A percentile compares a stretch with the other conserved stretches of the same genome.
These are phyloP conservation scores for Ammodytes marinus DNA, from an alignment of 2,113 vertebrate genomes.

Conservation along the genomic window DNA sequence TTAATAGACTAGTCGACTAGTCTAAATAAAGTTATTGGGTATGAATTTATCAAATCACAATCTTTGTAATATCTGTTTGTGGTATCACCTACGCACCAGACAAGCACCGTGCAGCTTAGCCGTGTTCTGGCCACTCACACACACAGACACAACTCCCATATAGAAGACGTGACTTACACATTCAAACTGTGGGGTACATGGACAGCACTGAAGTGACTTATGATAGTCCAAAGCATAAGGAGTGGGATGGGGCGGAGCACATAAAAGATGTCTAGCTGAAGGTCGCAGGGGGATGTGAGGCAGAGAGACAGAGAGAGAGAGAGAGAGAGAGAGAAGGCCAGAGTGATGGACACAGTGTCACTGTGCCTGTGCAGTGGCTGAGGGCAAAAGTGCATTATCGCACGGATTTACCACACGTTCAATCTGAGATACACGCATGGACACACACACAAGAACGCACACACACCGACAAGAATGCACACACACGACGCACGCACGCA, in stretches of 20 bases:
- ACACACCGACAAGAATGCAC: no score
- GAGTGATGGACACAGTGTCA: slow-evolving; percentile 48
- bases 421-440: slow-evolving; percentile 1
- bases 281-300: slow-evolving; percentile 37
- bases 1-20: no score
- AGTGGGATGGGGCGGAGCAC: neutral
- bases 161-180: neutral
- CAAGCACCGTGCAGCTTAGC: neutral
- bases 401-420: slow-evolving; percentile 25
- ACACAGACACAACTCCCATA: neutral
- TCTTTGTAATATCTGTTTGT: neutral
- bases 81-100: neutral
- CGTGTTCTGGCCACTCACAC: neutral
- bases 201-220: neutral
- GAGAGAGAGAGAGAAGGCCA: slow-evolving; percentile 5
- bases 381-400: slow-evolving; percentile 55
- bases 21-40: neutral
- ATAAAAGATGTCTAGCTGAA: slow-evolving; percentile 49
- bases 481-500: no score
- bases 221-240: slow-evolving; percentile 3
- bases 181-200: neutral
- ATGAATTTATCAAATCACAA: neutral
- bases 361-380: slow-evolving; percentile 15
- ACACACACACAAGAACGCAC: neutral
- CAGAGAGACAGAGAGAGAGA: neutral